A percentile compares a stretch with the other conserved stretches of the same genome.
phyloP scores from a whole-genome alignment of 1,140 invertebrate species.

The Drosophila funebris region DNA sequence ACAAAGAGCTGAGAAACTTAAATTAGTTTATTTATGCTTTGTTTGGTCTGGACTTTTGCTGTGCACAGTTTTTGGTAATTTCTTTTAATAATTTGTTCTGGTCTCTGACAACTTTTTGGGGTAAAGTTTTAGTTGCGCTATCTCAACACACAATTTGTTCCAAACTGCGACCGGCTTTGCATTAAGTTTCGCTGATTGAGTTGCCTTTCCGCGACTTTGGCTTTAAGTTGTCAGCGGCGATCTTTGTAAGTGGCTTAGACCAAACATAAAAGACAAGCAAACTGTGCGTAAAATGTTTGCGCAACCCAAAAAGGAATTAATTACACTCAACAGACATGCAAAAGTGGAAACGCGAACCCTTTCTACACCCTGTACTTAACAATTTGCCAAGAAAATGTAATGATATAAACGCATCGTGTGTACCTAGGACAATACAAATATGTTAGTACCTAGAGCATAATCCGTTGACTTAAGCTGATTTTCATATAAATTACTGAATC shows the following conservation, averaged over 20 bases:
- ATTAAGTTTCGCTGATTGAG: slow-evolving; percentile 71
- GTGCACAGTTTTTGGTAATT: slow-evolving; percentile 37
- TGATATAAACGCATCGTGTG: background rate
- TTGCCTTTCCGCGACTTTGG: slow-evolving; percentile 56
- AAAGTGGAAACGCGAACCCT: slow-evolving; percentile 34
- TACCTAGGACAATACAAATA: background rate
- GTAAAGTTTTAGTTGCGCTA: slow-evolving; percentile 28
- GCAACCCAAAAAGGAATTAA: slow-evolving; percentile 72
- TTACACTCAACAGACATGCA: slow-evolving; percentile 66
- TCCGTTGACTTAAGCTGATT: no score
- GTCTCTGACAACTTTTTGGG: slow-evolving; percentile 63
- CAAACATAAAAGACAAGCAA: slow-evolving; percentile 79
- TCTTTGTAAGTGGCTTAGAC: slow-evolving; percentile 67
- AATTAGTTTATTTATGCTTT: slow-evolving; percentile 81
- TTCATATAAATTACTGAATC: no score
- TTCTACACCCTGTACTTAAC: slow-evolving; percentile 4
- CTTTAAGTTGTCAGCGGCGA: slow-evolving; percentile 73
- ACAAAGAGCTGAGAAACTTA: slow-evolving; percentile 57
- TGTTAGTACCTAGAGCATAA: no score
- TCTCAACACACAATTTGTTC: background rate
- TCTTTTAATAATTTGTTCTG: slow-evolving; percentile 55
- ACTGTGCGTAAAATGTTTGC: slow-evolving; percentile 78
- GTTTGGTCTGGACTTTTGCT: slow-evolving; percentile 54
- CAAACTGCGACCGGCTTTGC: slow-evolving; percentile 21
- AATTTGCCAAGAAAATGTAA: background rate